A percentile compares a stretch with the other conserved stretches of the same genome.
Conservation (phyloP, 1,140 invertebrate genomes). For the Listronotus bonariensis region DNA sequence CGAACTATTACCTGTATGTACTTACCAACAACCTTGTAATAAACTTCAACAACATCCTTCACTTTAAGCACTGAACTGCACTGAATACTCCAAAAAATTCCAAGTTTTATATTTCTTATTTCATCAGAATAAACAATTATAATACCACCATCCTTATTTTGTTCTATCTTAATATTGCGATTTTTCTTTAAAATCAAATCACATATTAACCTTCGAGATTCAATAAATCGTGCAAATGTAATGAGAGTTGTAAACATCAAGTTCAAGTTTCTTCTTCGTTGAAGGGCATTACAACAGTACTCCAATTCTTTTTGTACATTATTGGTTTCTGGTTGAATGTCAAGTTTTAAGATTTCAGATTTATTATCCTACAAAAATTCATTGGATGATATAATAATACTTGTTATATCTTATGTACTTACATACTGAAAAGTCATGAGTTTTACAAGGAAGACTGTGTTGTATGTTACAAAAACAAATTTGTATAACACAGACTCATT, state of each 20-base stretch:
- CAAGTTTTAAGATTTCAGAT: conserved; percentile 12
- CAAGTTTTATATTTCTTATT: conserved; percentile 1
- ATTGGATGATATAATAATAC: not conserved
- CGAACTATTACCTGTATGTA: too few relatives aligned
- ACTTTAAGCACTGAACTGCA: conserved; percentile 9
- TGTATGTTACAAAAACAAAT: conserved; percentile 8
- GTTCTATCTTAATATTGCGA: not conserved
- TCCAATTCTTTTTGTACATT: conserved; percentile 11
- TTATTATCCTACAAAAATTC: conserved; percentile 2
- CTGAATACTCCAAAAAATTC: conserved; percentile 9
- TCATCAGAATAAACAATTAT: conserved; percentile 13
- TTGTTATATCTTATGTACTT: not conserved
- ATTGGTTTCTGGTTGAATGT: not conserved
- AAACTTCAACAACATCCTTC: conserved; percentile 9
- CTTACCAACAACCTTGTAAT: conserved; percentile 16
- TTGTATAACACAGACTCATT: conserved; percentile 3
- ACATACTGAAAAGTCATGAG: conserved; percentile 13
- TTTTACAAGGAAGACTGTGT: not conserved
- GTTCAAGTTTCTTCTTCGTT: conserved; percentile 16
- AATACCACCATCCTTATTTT: conserved; percentile 17
- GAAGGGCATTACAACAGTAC: conserved; percentile 15
- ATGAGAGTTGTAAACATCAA: conserved; percentile 5
- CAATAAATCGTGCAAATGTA: conserved; percentile 7
- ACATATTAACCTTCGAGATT: conserved; percentile 9
- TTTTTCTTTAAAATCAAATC: conserved; percentile 12